Evolutionary conservation across 2,113 vertebrate species (phyloP).

Genomic region (Pampusana beccarii): DNA sequence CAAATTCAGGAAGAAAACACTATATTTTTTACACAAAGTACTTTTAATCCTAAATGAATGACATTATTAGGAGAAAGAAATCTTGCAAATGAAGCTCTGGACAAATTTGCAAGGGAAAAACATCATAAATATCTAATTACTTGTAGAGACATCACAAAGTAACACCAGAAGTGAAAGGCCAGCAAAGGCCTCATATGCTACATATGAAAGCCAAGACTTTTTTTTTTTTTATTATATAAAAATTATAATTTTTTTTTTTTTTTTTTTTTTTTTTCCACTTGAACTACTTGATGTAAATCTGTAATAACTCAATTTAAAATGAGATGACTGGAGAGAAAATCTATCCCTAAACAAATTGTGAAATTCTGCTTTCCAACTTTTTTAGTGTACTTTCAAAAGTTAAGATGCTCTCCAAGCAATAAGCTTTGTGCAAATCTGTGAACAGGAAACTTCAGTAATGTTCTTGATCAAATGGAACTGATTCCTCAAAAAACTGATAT

Average conservation of each 20-base stretch:
- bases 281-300: neutral
- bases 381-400: neutral
- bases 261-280: neutral
- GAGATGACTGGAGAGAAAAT: neutral
- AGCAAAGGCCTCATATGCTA: neutral
- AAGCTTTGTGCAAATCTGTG: neutral
- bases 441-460: neutral
- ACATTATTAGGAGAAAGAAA: neutral
- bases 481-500: neutral
- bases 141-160: neutral
- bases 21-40: neutral
- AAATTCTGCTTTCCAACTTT: neutral
- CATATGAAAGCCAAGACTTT: neutral
- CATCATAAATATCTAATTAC: neutral
- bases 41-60: neutral
- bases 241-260: no score
- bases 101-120: neutral
- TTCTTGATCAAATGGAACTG: neutral
- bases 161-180: neutral
- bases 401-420: neutral
- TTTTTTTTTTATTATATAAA: neutral
- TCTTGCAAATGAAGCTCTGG: neutral
- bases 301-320: neutral
- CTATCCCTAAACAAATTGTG: neutral
- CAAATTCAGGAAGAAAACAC: neutral